phyloP scores from a whole-genome alignment of 2,888 invertebrate species.

The Lypha dubia region DNA sequence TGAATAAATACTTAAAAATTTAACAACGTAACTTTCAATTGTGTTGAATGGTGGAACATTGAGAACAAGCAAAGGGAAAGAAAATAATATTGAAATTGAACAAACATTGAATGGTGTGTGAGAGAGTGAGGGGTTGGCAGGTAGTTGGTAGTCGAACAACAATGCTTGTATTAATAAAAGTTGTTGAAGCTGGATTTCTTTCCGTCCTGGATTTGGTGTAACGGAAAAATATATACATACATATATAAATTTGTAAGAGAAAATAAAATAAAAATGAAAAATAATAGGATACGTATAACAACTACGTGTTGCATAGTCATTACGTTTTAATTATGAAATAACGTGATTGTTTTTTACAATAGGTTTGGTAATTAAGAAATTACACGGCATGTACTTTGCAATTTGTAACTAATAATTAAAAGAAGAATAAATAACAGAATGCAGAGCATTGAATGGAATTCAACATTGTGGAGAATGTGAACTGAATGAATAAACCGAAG shows the following conservation, averaged over 20 bases:
- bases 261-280: conserved; percentile 37
- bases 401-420: conserved; percentile 67
- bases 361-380: conserved; percentile 70
- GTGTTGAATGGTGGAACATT: background rate
- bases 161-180: conserved; percentile 11
- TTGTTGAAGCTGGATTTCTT: conserved; percentile 38
- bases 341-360: conserved; percentile 71
- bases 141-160: too few relatives aligned
- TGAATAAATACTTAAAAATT: conserved; percentile 59
- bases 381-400: conserved; percentile 65
- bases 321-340: conserved; percentile 71
- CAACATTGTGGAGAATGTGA: background rate
- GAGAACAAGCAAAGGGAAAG: background rate
- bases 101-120: background rate
- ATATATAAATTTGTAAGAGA: too few relatives aligned
- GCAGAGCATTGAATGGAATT: conserved; percentile 7
- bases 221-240: conserved; percentile 20
- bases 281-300: conserved; percentile 44
- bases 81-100: conserved; percentile 35
- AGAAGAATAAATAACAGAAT: conserved; percentile 7
- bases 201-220: conserved; percentile 31
- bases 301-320: conserved; percentile 73
- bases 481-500: conserved; percentile 33
- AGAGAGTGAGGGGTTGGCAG: background rate
- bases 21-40: conserved; percentile 25